Percentiles rank a stretch among this genome's conserved stretches.
Conservation (phyloP, 92 coral and sea anemone species). For the Epizoanthus ramosus region DNA sequence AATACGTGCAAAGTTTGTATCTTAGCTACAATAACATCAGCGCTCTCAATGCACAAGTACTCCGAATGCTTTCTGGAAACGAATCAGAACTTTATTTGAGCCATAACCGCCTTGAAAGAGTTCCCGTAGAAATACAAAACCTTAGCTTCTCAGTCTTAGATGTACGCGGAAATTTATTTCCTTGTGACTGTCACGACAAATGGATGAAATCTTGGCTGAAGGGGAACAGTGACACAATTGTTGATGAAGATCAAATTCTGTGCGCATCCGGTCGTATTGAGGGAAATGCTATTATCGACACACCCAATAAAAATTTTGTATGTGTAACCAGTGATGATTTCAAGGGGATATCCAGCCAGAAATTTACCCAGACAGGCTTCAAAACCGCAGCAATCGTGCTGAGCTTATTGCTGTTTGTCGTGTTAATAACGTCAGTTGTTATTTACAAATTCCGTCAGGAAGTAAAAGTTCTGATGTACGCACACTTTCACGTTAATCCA, state of each 20-base stretch:
- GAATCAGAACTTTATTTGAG: constrained; percentile 8
- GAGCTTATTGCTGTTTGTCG: neutral
- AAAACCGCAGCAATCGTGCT: neutral
- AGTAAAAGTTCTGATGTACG: constrained; percentile 28
- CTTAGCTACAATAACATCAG: no score
- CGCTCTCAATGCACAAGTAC: no score
- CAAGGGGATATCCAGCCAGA: no score
- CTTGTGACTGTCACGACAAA: constrained; percentile 6
- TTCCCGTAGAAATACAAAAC: constrained; percentile 18
- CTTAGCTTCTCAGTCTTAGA: constrained; percentile 5
- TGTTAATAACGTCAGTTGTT: neutral
- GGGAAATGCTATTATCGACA: no score
- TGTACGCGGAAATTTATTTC: constrained; percentile 7
- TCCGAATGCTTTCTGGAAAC: no score
- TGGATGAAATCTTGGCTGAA: constrained; percentile 39
- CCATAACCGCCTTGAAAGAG: constrained; percentile 12
- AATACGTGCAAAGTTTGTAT: no score
- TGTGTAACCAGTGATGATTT: no score
- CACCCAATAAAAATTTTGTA: no score
- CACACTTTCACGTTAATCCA: constrained; percentile 17
- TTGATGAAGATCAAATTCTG: neutral
- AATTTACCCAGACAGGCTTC: no score
- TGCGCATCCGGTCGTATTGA: no score
- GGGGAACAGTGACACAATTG: neutral
- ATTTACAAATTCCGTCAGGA: constrained; percentile 25